Evolutionary conservation across 2,797 vertebrate genomes (phyloP).

Genomic region (Falco rusticolus): DNA sequence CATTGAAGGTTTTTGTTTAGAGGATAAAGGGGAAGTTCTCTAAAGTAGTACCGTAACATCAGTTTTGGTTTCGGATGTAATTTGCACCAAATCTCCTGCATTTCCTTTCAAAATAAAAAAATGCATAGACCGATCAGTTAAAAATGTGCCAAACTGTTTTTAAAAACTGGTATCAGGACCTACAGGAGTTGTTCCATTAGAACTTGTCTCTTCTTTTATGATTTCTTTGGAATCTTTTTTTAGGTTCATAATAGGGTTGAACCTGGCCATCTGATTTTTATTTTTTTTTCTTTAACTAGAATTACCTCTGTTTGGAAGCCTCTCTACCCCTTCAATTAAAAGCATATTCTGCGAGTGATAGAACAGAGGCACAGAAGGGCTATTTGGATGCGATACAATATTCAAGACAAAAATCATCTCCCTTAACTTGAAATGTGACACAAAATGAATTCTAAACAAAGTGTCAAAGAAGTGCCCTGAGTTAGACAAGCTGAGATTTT

Average conservation of each 20-base stretch:
- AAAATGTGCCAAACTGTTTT: background rate
- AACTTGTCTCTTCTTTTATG: background rate
- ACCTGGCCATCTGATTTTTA: background rate
- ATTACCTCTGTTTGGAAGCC: background rate
- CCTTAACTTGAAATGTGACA: background rate
- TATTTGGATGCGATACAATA: background rate
- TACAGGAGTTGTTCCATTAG: background rate
- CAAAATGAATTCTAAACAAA: slow-evolving; percentile 4
- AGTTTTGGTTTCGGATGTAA: background rate
- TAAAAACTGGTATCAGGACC: background rate
- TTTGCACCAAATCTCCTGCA: background rate
- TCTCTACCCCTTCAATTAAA: background rate
- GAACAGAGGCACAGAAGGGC: background rate
- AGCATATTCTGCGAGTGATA: background rate
- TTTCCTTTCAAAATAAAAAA: background rate
- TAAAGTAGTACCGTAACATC: background rate
- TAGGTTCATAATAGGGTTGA: background rate
- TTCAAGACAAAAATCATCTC: slow-evolving; percentile 4
- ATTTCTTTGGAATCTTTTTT: background rate
- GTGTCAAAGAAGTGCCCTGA: slow-evolving; percentile 3
- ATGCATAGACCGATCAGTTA: background rate
- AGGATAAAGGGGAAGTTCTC: background rate
- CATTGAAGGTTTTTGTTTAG: background rate
- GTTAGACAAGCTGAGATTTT: slow-evolving; percentile 30
- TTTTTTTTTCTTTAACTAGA: background rate